These are phyloP conservation scores for Melanerpes formicivorus DNA, from an alignment of 2,113 vertebrate genomes.

Conservation along the genomic window DNA sequence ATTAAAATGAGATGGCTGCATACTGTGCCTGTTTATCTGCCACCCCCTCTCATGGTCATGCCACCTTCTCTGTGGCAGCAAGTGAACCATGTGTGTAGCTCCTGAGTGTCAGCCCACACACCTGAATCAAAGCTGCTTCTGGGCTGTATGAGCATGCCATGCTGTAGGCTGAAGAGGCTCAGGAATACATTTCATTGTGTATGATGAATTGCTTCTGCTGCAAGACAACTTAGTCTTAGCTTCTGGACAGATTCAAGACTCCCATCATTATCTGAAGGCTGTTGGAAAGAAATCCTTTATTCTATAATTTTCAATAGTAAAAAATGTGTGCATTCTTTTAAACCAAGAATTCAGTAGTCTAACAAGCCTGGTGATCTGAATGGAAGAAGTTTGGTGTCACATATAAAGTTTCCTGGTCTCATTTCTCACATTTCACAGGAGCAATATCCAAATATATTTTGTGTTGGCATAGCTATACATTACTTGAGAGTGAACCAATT, in stretches of 20 bases:
- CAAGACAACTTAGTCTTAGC: neutral
- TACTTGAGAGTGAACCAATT: neutral
- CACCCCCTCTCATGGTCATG: rapidly evolving
- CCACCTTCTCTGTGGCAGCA: neutral
- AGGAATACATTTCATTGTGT: neutral
- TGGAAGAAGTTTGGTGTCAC: neutral
- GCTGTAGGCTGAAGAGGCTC: neutral
- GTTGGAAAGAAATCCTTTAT: neutral
- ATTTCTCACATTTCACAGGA: neutral
- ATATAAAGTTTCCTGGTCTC: neutral
- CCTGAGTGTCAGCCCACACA: neutral
- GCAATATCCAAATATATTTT: neutral
- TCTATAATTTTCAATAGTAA: neutral
- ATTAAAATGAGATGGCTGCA: neutral
- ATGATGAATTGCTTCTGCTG: neutral
- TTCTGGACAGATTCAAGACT: neutral
- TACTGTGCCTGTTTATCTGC: neutral
- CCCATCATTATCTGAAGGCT: neutral
- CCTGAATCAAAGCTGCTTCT: neutral
- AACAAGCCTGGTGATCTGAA: neutral
- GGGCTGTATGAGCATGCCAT: neutral
- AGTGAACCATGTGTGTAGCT: rapidly evolving
- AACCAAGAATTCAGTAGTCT: neutral
- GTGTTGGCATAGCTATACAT: neutral
- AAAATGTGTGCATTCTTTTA: neutral